These are phyloP conservation scores for Dicentrarchus labrax DNA, from an alignment of 2,113 vertebrate genomes.

Conservation along the genomic window DNA sequence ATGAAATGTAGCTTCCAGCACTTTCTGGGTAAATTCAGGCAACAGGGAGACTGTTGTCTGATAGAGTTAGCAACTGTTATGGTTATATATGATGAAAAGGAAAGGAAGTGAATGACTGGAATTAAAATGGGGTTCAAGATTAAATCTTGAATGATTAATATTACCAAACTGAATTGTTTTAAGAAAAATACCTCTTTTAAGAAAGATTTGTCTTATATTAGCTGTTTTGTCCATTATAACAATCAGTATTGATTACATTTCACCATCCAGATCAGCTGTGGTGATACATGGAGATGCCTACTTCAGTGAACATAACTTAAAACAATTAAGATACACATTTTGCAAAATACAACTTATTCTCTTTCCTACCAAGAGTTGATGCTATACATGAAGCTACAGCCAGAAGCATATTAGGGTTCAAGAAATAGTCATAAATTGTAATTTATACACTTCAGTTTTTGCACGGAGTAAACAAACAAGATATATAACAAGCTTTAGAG, in stretches of 20 bases:
- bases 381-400: too few relatives aligned
- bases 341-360: neutral
- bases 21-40: neutral
- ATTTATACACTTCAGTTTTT: neutral
- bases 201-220: neutral
- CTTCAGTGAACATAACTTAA: neutral
- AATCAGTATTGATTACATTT: neutral
- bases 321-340: neutral
- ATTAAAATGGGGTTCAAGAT: neutral
- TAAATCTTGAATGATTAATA: neutral
- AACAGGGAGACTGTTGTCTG: neutral
- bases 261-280: neutral
- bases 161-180: too few relatives aligned
- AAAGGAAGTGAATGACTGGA: neutral
- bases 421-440: too few relatives aligned
- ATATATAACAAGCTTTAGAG: too few relatives aligned
- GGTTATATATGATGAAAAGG: neutral
- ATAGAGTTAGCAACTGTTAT: neutral
- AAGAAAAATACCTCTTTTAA: neutral
- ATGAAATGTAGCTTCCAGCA: slow-evolving; percentile 17
- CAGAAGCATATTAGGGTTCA: too few relatives aligned
- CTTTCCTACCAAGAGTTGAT: too few relatives aligned
- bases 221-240: neutral
- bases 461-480: neutral
- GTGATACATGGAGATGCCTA: neutral